phyloP scores from a whole-genome alignment of 92 coral and sea anemone species.

The Virgularia gustaviana region DNA sequence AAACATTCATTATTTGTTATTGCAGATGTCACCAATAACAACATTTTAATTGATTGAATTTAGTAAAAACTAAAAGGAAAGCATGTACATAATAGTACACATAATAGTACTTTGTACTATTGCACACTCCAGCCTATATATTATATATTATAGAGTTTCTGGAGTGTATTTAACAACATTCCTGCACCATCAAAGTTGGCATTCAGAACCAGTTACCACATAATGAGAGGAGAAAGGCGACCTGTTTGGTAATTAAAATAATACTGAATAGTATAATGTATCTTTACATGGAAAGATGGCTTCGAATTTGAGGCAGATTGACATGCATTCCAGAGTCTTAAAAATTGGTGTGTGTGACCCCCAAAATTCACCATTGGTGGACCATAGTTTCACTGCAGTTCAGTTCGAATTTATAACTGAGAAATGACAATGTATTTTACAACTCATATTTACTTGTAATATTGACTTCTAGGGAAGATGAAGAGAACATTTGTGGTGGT shows the following conservation, averaged over 20 bases:
- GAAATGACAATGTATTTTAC: no score
- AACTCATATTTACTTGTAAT: no score
- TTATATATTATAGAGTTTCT: conserved; percentile 88
- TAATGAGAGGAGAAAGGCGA: conserved; percentile 88
- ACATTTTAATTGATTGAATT: no score
- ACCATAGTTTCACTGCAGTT: no score
- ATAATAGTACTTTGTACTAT: neutral
- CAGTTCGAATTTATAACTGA: no score
- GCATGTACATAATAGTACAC: no score
- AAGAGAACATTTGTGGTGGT: conserved; percentile 86
- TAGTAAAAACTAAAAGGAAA: no score
- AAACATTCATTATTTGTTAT: no score
- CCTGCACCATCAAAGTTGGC: conserved; percentile 73
- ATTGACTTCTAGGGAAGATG: conserved; percentile 91
- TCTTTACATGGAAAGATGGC: neutral
- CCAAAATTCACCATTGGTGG: no score
- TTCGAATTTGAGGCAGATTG: neutral
- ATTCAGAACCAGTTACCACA: conserved; percentile 88
- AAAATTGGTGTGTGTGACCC: neutral
- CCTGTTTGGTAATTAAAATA: conserved; percentile 72
- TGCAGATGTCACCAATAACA: no score
- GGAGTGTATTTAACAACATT: conserved; percentile 96
- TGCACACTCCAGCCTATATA: no score
- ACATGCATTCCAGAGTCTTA: neutral
- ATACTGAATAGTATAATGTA: neutral